Evolutionary conservation across 2,888 invertebrate species (phyloP).

Genomic region (Caenorhabditis auriculariae): DNA sequence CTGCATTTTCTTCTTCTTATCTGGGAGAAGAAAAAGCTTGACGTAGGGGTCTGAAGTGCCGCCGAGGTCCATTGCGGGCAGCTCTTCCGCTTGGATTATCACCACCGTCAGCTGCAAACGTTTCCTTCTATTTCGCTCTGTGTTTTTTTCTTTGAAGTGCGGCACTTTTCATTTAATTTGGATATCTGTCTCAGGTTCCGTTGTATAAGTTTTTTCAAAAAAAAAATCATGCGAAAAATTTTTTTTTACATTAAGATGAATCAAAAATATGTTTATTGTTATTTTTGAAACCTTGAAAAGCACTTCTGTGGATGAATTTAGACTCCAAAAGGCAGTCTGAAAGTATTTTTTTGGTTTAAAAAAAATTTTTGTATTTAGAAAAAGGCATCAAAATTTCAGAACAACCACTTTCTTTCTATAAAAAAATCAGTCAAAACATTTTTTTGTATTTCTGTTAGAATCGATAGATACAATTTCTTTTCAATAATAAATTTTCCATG

Average conservation of each 20-base stretch:
- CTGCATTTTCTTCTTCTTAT: constrained; percentile 99
- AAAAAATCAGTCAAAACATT: neutral
- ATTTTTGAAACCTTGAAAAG: too few relatives aligned
- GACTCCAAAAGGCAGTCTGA: too few relatives aligned
- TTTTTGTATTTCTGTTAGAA: neutral
- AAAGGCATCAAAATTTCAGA: neutral
- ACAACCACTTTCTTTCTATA: neutral
- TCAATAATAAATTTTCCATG: neutral
- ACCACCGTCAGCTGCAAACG: constrained; percentile 79
- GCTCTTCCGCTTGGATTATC: constrained; percentile 93
- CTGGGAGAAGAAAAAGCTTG: constrained; percentile 90
- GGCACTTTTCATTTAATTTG: too few relatives aligned
- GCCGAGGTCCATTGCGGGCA: constrained; percentile 97
- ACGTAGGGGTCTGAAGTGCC: constrained; percentile 98
- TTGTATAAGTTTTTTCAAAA: too few relatives aligned
- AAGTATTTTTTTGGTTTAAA: too few relatives aligned
- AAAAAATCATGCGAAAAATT: too few relatives aligned
- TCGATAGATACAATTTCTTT: too few relatives aligned
- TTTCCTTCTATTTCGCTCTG: neutral
- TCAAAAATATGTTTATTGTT: too few relatives aligned
- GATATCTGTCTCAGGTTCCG: too few relatives aligned
- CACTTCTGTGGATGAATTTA: too few relatives aligned
- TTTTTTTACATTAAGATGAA: too few relatives aligned
- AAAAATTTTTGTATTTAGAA: neutral
- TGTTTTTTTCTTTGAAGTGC: too few relatives aligned